Conservation (phyloP, 2,113 vertebrate species). For the Macaca nemestrina region DNA sequence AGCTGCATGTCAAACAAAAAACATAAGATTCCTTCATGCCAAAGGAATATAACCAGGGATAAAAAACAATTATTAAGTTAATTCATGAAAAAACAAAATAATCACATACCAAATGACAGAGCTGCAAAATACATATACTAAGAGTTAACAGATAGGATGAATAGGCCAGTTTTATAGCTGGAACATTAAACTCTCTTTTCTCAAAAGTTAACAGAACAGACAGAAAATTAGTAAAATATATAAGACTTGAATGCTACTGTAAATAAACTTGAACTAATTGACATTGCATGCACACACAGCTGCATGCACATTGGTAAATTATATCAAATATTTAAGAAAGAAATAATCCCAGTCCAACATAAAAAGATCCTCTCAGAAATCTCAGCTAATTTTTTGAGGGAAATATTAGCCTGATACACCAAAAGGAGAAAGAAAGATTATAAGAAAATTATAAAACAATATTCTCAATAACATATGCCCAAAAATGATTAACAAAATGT, state of each 20-base stretch:
- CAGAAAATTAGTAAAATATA: neutral
- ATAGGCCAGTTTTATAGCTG: neutral
- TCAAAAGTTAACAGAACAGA: neutral
- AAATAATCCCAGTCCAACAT: too few species aligned
- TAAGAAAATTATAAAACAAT: neutral
- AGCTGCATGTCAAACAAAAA: neutral
- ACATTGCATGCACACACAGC: neutral
- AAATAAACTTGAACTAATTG: neutral
- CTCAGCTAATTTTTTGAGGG: neutral
- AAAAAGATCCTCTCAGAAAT: neutral
- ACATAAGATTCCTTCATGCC: too few species aligned
- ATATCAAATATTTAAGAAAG: neutral
- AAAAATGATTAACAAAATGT: neutral
- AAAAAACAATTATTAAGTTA: neutral
- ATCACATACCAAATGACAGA: neutral
- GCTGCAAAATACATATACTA: neutral
- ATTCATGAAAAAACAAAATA: neutral
- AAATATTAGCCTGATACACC: neutral
- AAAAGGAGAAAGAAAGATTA: neutral
- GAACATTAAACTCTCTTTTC: neutral
- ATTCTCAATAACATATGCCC: neutral
- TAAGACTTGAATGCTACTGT: neutral
- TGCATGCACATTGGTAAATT: neutral
- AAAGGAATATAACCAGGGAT: neutral
- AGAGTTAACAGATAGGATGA: neutral